These are phyloP conservation scores for Ochropleura leucogaster DNA, from an alignment of 2,888 invertebrate species.

Conservation along the genomic window DNA sequence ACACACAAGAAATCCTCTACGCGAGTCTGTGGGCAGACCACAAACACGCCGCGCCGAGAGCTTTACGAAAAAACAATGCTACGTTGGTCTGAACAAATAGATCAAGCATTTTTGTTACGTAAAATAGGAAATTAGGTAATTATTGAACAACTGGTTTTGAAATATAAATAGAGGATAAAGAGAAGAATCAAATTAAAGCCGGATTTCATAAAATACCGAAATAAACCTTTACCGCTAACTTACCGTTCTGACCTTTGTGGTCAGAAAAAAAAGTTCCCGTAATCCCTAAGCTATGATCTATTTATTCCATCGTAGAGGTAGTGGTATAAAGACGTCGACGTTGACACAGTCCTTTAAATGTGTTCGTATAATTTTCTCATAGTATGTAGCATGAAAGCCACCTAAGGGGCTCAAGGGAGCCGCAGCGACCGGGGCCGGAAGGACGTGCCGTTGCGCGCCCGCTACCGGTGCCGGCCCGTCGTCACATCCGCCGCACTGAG, in stretches of 20 bases:
- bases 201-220: neutral
- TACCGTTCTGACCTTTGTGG: neutral
- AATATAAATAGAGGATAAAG: neutral
- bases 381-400: slow-evolving; percentile 73
- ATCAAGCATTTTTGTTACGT: neutral
- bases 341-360: slow-evolving; percentile 67
- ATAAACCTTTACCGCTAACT: neutral
- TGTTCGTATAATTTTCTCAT: slow-evolving; percentile 74
- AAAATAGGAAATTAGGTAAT: neutral
- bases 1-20: slow-evolving; percentile 30
- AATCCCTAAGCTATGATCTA: slow-evolving; percentile 18
- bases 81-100: neutral
- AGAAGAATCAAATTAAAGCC: neutral
- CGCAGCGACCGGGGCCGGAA: slow-evolving; percentile 75
- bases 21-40: slow-evolving; percentile 19
- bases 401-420: slow-evolving; percentile 75
- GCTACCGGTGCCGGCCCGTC: slow-evolving; percentile 75
- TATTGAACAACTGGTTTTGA: neutral
- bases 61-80: neutral
- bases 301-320: slow-evolving; percentile 27
- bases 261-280: neutral
- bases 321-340: slow-evolving; percentile 46
- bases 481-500: slow-evolving; percentile 77
- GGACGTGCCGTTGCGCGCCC: slow-evolving; percentile 78
- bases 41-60: slow-evolving; percentile 4